phyloP scores from a whole-genome alignment of 1,140 invertebrate species.

The Dufourea novaeangliae region DNA sequence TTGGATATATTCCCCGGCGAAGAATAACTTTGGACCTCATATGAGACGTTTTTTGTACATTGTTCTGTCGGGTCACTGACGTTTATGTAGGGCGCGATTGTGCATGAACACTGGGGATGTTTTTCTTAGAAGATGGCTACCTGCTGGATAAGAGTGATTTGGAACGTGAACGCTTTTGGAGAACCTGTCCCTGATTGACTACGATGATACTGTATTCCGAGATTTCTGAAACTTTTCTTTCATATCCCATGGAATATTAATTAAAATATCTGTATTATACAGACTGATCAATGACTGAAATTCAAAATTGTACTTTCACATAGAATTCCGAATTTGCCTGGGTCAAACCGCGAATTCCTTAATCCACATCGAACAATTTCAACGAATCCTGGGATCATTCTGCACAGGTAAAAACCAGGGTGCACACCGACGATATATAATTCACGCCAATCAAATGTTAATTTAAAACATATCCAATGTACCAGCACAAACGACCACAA shows the following conservation, averaged over 20 bases:
- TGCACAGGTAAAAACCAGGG: no score
- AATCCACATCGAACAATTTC: no score
- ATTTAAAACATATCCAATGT: no score
- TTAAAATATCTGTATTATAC: no score
- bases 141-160: background rate
- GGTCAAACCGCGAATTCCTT: no score
- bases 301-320: no score
- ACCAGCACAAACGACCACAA: background rate
- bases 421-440: no score
- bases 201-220: background rate
- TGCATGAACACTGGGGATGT: constrained; percentile 8
- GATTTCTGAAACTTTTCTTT: background rate
- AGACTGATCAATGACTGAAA: no score
- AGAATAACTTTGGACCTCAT: constrained; percentile 49
- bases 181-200: background rate
- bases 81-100: constrained; percentile 8
- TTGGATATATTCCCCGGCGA: constrained; percentile 53
- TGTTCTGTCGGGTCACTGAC: constrained; percentile 35
- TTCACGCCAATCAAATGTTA: no score
- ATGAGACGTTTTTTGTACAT: constrained; percentile 33
- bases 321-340: no score
- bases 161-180: background rate
- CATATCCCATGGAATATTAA: no score
- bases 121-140: background rate
- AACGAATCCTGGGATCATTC: no score